These are phyloP conservation scores for Oncorhynchus clarkii DNA, from an alignment of 2,113 vertebrate species.

Conservation along the genomic window DNA sequence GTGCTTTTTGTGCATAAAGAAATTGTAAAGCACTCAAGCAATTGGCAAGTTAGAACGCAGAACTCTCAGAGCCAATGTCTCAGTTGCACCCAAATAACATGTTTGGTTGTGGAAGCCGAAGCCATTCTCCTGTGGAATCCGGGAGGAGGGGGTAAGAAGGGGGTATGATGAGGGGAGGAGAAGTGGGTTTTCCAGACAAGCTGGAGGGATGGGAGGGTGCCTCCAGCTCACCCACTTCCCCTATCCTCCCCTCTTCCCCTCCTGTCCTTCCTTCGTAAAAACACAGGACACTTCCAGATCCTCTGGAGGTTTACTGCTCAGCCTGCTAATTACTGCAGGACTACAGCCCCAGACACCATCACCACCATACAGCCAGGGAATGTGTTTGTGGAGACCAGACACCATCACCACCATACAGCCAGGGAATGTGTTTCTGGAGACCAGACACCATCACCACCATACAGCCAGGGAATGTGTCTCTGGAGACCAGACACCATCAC, in stretches of 20 bases:
- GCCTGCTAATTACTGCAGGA: conserved; percentile 45
- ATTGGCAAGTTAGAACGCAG: too few relatives aligned
- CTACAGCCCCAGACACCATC: conserved; percentile 19
- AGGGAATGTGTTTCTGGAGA: too few relatives aligned
- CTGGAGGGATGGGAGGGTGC: conserved; percentile 34
- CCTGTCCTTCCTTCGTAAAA: conserved; percentile 52
- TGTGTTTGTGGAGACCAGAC: too few relatives aligned
- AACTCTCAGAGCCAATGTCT: neutral
- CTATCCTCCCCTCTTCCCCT: neutral
- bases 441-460: too few relatives aligned
- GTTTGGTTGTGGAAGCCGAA: neutral
- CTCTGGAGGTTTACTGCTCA: conserved; percentile 48
- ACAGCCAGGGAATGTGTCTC: too few relatives aligned
- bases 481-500: too few relatives aligned
- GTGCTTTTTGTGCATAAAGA: too few relatives aligned
- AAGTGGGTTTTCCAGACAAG: conserved; percentile 30
- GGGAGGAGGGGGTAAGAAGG: neutral
- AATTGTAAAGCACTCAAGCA: too few relatives aligned
- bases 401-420: too few relatives aligned
- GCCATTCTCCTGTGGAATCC: neutral
- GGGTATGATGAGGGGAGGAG: neutral
- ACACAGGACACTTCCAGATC: conserved; percentile 39
- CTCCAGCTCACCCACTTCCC: conserved; percentile 26
- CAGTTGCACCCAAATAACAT: neutral
- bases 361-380: too few relatives aligned